phyloP scores from a whole-genome alignment of 1,140 invertebrate genomes.

The Ips nitidus region DNA sequence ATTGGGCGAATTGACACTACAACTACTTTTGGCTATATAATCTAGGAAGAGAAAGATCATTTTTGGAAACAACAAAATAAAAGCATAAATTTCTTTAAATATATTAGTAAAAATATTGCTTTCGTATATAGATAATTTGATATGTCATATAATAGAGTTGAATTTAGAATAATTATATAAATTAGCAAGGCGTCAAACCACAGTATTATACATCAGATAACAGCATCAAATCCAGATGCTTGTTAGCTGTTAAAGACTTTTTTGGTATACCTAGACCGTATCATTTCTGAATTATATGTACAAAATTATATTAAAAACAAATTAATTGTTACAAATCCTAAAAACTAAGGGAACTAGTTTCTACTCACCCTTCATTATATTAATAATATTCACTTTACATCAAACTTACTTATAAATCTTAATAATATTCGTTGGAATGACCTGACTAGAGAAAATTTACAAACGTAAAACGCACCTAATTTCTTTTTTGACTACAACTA shows the following conservation, averaged over 20 bases:
- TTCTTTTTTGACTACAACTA: slow-evolving; percentile 23
- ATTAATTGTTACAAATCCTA: slow-evolving; percentile 26
- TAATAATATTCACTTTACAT: background rate
- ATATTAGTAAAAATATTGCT: too few relatives aligned
- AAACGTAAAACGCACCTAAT: slow-evolving; percentile 31
- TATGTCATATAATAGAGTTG: too few relatives aligned
- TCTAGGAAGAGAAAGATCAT: too few relatives aligned
- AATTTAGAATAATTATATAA: too few relatives aligned
- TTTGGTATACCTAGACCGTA: slow-evolving; percentile 50
- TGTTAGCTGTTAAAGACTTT: slow-evolving; percentile 11
- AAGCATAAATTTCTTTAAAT: too few relatives aligned
- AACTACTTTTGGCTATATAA: too few relatives aligned
- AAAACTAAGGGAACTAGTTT: slow-evolving; percentile 39
- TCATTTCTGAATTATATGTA: slow-evolving; percentile 43
- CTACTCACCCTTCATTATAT: slow-evolving; percentile 33
- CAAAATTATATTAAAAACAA: slow-evolving; percentile 35
- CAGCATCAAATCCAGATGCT: background rate
- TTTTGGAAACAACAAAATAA: too few relatives aligned
- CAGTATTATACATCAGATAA: slow-evolving; percentile 18
- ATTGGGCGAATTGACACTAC: too few relatives aligned
- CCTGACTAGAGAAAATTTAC: slow-evolving; percentile 44
- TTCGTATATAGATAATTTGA: too few relatives aligned
- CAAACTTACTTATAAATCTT: slow-evolving; percentile 11
- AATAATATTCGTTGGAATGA: slow-evolving; percentile 44
- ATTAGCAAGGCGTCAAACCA: background rate